These are phyloP conservation scores for Pygocentrus nattereri DNA, from an alignment of 2,797 vertebrate genomes.

Conservation along the genomic window DNA sequence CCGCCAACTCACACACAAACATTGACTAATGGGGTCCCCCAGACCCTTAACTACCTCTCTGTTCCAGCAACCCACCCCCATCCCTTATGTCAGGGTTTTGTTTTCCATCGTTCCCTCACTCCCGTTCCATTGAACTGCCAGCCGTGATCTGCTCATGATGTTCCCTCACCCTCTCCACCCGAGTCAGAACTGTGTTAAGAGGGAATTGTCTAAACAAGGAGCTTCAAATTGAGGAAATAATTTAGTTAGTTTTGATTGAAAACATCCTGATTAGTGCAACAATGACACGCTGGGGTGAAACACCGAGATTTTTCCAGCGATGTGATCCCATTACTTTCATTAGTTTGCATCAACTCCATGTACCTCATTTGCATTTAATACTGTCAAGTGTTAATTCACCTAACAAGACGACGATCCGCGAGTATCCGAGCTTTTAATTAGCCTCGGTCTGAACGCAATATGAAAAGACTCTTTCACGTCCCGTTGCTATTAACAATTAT, in stretches of 20 bases:
- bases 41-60: constrained; percentile 42
- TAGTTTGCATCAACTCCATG: not conserved
- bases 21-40: constrained; percentile 26
- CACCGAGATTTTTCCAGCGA: not conserved
- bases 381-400: constrained; percentile 12
- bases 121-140: constrained; percentile 9
- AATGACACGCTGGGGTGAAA: constrained; percentile 13
- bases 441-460: not conserved
- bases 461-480: not conserved
- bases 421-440: constrained; percentile 17
- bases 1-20: constrained; percentile 20
- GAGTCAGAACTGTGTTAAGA: not conserved
- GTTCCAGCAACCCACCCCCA: constrained; percentile 23
- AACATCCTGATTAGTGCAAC: constrained; percentile 21
- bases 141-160: constrained; percentile 22
- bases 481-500: not conserved
- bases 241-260: constrained; percentile 39
- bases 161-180: not conserved
- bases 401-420: not conserved
- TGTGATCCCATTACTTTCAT: not conserved
- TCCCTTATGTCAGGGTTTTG: constrained; percentile 31
- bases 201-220: constrained; percentile 32
- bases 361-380: constrained; percentile 18
- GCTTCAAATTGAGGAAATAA: constrained; percentile 34
- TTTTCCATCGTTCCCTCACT: not conserved